A percentile compares a stretch with the other conserved stretches of the same genome.
phyloP scores from a whole-genome alignment of 2,113 vertebrate genomes.

The Rhynchomys soricoides region DNA sequence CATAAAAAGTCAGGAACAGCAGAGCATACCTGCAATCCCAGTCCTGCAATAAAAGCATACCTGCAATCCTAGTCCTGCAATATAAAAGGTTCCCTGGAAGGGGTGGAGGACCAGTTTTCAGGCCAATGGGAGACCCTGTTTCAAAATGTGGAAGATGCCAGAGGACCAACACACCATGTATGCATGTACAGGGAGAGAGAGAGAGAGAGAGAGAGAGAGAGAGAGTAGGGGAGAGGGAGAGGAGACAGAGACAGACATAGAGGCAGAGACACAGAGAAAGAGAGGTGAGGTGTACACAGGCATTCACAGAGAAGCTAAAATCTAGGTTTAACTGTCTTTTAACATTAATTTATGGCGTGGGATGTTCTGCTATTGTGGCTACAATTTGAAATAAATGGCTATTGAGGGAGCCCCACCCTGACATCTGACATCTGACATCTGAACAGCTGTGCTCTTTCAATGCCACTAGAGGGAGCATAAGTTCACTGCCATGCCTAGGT shows the following conservation, averaged over 20 bases:
- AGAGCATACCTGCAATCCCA: too few relatives aligned
- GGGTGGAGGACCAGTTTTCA: too few relatives aligned
- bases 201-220: neutral
- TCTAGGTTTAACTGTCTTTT: neutral
- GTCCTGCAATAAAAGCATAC: too few relatives aligned
- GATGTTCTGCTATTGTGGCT: neutral
- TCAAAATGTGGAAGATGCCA: neutral
- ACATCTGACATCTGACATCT: accelerated
- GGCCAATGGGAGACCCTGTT: neutral
- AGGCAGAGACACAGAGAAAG: neutral
- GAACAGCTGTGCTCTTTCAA: neutral
- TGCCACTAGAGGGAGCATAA: constrained; percentile 71
- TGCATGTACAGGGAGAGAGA: neutral
- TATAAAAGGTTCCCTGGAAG: neutral
- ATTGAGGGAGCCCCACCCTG: neutral
- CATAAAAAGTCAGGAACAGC: neutral
- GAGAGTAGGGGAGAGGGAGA: neutral
- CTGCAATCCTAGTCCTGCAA: too few relatives aligned
- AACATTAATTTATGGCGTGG: too few relatives aligned
- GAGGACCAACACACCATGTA: neutral
- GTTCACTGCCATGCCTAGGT: neutral
- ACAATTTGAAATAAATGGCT: neutral
- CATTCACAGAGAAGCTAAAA: neutral
- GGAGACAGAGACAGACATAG: neutral
- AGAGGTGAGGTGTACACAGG: neutral